Evolutionary conservation across 2,888 invertebrate species (phyloP), one percentile per base, ranked within the genome.

Genomic region (Urechis unicinctus): DNA sequence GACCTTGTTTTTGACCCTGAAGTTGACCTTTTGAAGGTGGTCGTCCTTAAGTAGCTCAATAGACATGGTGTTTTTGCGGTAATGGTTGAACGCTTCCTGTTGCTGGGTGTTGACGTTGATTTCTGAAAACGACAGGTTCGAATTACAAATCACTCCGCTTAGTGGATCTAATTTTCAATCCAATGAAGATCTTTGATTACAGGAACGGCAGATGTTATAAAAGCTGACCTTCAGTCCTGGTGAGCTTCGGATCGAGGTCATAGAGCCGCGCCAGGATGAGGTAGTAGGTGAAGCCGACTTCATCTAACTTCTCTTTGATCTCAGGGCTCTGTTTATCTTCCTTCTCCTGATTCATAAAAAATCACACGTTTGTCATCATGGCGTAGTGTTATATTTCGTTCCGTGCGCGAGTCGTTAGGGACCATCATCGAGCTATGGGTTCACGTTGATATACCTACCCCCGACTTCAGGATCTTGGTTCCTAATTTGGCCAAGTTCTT

Each of bases 1-100:
- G 2, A 76, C 77, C 72, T 75, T 75, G 63, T 75, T 76, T 56
- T 72, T 74, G 22, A 78, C 77, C 55, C 77, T 66, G 62, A 76
- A 78, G 62, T 78, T 76, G 31, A 76, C 69, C 55, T 77, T 75
- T 62, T 78, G 78, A 17, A 78, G 66, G 53, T 73, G 66, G 41
- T 71, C 73, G 28, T 76, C 78, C 59, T 78, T 78, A 31, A 75
- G 70, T 22, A 78, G 59, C 62, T 78, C 78, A 30, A 78, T 73
- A 13, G 75, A 72, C 69, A 70, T 67, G 43, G 72, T 71, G 58
- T 76, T 75, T 61, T 74, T 75, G 46, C 59, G 57, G 59, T 66
- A 65, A 48, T 65, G 55, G 28, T 59, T 63, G 52, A 57, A 62
- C 6, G 65, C 59, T 44, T 65, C 65, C 31, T 52, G 51, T 43